A percentile compares a stretch with the other conserved stretches of the same genome.
Evolutionary conservation across 2,888 invertebrate genomes (phyloP).

Genomic region (Disparrhopalites patrizii): DNA sequence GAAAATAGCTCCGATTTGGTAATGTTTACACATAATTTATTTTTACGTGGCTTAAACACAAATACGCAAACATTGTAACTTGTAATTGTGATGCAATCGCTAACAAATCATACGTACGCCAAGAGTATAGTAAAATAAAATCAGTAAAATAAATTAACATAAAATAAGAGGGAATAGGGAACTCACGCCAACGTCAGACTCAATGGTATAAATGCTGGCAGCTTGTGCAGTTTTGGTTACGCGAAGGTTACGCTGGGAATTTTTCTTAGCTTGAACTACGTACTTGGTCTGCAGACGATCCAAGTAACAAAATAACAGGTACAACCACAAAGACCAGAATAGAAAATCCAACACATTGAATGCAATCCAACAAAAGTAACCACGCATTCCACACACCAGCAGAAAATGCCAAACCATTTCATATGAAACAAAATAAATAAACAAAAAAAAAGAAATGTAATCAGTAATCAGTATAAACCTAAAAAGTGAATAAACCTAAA

Average conservation of each 20-base stretch:
- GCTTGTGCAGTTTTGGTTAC: slow-evolving; percentile 9
- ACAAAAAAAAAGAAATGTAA: slow-evolving; percentile 13
- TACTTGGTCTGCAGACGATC: slow-evolving; percentile 26
- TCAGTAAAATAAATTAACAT: not conserved
- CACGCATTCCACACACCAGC: slow-evolving; percentile 17
- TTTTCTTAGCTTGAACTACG: slow-evolving; percentile 32
- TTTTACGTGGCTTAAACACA: too few species aligned
- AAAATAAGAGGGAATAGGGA: slow-evolving; percentile 1
- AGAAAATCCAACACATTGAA: not conserved
- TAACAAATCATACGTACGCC: too few species aligned
- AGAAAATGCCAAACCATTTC: slow-evolving; percentile 4
- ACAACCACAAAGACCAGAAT: not conserved
- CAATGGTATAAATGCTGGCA: slow-evolving; percentile 18
- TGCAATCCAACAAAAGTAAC: not conserved
- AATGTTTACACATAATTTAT: too few species aligned
- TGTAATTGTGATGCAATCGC: too few species aligned
- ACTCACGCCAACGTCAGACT: slow-evolving; percentile 21
- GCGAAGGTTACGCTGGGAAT: slow-evolving; percentile 12
- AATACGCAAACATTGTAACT: too few species aligned
- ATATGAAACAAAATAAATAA: slow-evolving; percentile 5
- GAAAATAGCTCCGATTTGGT: too few species aligned
- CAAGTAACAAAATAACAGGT: not conserved
- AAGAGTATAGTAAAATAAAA: not conserved
- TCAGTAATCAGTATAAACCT: not conserved
- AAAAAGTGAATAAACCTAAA: too few species aligned